Base-by-base conservation (phyloP, 2,797 vertebrate genomes). In the Manis pentadactyla region DNA sequence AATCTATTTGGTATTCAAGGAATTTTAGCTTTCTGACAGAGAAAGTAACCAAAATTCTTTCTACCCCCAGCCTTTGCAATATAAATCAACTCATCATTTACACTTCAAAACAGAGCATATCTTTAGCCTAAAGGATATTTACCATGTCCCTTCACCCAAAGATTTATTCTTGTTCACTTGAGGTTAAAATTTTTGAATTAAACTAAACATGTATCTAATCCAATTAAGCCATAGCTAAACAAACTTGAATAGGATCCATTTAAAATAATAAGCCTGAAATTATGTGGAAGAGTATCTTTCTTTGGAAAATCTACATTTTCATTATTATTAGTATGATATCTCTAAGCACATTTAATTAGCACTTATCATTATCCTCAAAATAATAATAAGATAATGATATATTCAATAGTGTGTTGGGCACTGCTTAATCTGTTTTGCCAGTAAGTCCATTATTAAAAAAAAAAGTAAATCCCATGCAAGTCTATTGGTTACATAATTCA, bases 221-320 rank as follows among this genome's bases (percentile, higher is more conserved):
- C 99, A 99, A 99, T 99, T 99, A 99, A 98, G 97, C 98, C 96
- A 98, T 66, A 98, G 97, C 94, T 98, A 99, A 99, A 99, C 97
- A 95, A 98, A 98, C 96, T 85, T 98, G 97, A 99, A 98, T 99
- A 98, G 98, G 98, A 99, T 98, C 98, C 98, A 99, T 99, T 99
- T 99, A 99, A 99, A 99, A 99, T 99, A 99, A 99, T 98, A 99
- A 98, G 97, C 97, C 97, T 98, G 97, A 98, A 99, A 99, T 98
- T 99, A 98, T 98, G 98, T 93, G 96, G 98, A 99, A 98, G 90
- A 98, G 98, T 98, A 99, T 99, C 98, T 99, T 99, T 99, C 94
- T 91, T 66, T 69, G 15, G 97, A 98, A 99, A 99, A 98, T 98
- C 98, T 98, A 99, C 93, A 96, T 98, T 98, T 98, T 97, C 0